phyloP scores from a whole-genome alignment of 1,140 invertebrate genomes.

The Potamilus streckersoni region DNA sequence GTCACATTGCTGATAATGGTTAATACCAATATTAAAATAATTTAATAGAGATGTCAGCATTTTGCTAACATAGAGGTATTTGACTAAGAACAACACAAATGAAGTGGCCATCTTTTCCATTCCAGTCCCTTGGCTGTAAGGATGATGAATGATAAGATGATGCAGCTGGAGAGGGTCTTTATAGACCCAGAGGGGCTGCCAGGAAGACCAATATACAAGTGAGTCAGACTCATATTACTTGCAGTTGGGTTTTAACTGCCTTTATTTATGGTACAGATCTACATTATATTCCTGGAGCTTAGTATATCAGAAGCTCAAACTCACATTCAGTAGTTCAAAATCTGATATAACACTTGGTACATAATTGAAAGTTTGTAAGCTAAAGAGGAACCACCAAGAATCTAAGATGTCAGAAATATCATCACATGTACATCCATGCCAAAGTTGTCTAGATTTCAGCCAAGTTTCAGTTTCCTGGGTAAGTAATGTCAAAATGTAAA shows the following conservation, averaged over 20 bases:
- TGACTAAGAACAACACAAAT: not conserved
- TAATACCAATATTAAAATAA: not conserved
- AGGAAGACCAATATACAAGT: constrained; percentile 53
- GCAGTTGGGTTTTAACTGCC: not conserved
- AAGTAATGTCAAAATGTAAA: no score
- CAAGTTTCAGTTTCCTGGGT: no score
- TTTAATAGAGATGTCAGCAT: not conserved
- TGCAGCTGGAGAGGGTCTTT: constrained; percentile 69
- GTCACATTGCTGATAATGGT: not conserved
- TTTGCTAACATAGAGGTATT: not conserved
- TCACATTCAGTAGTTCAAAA: no score
- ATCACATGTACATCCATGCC: no score
- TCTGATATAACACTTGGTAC: no score
- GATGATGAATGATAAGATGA: constrained; percentile 70
- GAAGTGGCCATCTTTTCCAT: not conserved
- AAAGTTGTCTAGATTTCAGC: no score
- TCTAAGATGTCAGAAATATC: no score
- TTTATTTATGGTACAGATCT: not conserved
- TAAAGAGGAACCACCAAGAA: no score
- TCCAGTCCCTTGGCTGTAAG: constrained; percentile 53
- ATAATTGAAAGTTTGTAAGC: no score
- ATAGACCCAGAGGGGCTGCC: constrained; percentile 68
- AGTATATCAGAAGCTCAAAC: no score
- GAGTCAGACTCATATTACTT: constrained; percentile 10
- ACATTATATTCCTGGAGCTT: no score